phyloP scores from a whole-genome alignment of 2,888 invertebrate species.

The Torymus auratus region DNA sequence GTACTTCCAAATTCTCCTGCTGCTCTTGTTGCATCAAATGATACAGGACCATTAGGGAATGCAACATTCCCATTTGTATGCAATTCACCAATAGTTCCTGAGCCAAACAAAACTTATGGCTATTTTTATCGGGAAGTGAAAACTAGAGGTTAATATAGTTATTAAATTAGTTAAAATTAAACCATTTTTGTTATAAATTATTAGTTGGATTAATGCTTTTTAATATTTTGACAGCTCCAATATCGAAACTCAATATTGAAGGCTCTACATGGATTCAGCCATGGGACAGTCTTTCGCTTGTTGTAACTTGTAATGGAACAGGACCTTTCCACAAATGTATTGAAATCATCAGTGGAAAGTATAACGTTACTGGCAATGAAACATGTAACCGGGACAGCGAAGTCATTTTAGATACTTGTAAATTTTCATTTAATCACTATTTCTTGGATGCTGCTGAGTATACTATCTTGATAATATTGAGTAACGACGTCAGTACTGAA shows the following conservation, averaged over 20 bases:
- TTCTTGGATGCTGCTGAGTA: constrained; percentile 84
- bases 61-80: constrained; percentile 78
- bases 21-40: constrained; percentile 47
- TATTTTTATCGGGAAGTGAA: constrained; percentile 83
- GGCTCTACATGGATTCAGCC: constrained; percentile 91
- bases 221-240: constrained; percentile 81
- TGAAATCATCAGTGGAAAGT: constrained; percentile 81
- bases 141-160: constrained; percentile 81
- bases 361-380: constrained; percentile 88
- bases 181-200: constrained; percentile 27
- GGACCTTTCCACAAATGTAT: constrained; percentile 86
- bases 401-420: constrained; percentile 77
- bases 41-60: constrained; percentile 63
- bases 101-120: constrained; percentile 84
- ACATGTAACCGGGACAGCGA: constrained; percentile 79
- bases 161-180: constrained; percentile 25
- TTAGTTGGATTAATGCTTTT: constrained; percentile 11
- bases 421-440: constrained; percentile 83
- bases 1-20: constrained; percentile 47
- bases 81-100: constrained; percentile 81
- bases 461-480: constrained; percentile 87
- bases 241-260: constrained; percentile 83
- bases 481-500: constrained; percentile 85
- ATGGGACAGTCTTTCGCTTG: constrained; percentile 85
- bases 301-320: constrained; percentile 86